Percentiles rank a stretch among this genome's conserved stretches.
phyloP scores from a whole-genome alignment of 2,113 vertebrate genomes.

The Echinops telfairi region DNA sequence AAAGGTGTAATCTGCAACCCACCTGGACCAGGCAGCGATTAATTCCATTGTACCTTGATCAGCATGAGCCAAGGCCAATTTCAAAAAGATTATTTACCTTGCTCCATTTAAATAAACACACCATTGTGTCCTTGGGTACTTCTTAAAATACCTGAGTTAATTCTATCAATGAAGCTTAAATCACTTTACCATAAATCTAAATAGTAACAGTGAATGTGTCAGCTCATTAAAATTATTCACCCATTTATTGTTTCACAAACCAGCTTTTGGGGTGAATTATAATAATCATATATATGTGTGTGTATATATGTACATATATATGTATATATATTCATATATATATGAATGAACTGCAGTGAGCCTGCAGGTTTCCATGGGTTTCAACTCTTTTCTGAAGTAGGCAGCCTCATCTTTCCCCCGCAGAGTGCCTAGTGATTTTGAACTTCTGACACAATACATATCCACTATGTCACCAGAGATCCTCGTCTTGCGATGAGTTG shows the following conservation, averaged over 20 bases:
- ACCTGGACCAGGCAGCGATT: neutral
- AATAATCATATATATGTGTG: too few species aligned
- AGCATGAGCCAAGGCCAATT: neutral
- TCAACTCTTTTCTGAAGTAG: too few species aligned
- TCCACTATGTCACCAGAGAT: too few species aligned
- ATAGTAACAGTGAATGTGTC: neutral
- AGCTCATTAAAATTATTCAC: conserved; percentile 12
- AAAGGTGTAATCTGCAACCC: neutral
- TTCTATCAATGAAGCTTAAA: neutral
- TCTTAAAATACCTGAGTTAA: neutral
- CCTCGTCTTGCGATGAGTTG: too few species aligned
- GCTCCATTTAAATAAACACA: neutral
- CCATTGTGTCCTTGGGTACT: neutral
- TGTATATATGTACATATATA: too few species aligned
- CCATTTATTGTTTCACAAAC: neutral
- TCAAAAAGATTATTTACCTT: neutral
- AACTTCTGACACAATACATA: too few species aligned
- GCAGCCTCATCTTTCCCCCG: too few species aligned
- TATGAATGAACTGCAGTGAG: too few species aligned
- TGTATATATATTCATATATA: too few species aligned
- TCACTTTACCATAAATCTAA: neutral
- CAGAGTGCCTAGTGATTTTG: too few species aligned
- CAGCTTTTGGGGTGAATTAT: too few species aligned
- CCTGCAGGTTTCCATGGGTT: too few species aligned
- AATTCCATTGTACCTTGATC: neutral